These are phyloP conservation scores for Prionchulus punctatus DNA, from an alignment of 2,888 invertebrate species.

Conservation along the genomic window DNA sequence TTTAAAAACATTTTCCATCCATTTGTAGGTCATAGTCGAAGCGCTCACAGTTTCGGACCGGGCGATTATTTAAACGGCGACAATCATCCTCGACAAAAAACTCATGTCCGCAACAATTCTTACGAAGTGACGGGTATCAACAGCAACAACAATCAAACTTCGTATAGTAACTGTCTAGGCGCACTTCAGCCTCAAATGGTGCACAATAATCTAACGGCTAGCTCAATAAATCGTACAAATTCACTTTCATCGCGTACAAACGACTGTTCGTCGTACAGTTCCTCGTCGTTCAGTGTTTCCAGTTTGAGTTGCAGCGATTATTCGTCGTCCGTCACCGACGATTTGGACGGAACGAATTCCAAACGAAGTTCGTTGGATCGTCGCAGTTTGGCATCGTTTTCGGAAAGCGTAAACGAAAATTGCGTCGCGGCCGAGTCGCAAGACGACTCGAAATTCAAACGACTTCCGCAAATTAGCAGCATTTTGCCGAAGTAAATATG, in stretches of 20 bases:
- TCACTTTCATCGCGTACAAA: not conserved
- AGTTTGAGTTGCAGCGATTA: not conserved
- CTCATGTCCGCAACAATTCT: slow-evolving; percentile 19
- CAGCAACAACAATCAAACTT: too few relatives aligned
- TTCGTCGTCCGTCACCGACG: not conserved
- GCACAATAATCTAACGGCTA: too few relatives aligned
- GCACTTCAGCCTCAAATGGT: too few relatives aligned
- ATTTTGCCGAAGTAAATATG: not conserved
- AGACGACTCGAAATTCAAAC: too few relatives aligned
- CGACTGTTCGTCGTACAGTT: not conserved
- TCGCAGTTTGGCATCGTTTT: slow-evolving; percentile 9
- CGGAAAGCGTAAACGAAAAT: not conserved
- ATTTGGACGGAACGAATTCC: not conserved
- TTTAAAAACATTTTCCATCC: too few relatives aligned
- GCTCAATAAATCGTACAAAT: not conserved
- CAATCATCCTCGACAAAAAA: not conserved
- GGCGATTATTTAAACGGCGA: not conserved
- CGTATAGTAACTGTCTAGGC: too few relatives aligned
- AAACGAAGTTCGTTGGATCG: slow-evolving; percentile 20
- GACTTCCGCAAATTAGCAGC: not conserved
- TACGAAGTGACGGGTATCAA: slow-evolving; percentile 16
- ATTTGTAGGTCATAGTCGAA: not conserved
- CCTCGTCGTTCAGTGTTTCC: not conserved
- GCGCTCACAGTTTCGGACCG: not conserved
- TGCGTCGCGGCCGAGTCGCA: too few relatives aligned